A percentile compares a stretch with the other conserved stretches of the same genome.
phyloP scores from a whole-genome alignment of 2,797 vertebrate genomes.

The Gila robusta region DNA sequence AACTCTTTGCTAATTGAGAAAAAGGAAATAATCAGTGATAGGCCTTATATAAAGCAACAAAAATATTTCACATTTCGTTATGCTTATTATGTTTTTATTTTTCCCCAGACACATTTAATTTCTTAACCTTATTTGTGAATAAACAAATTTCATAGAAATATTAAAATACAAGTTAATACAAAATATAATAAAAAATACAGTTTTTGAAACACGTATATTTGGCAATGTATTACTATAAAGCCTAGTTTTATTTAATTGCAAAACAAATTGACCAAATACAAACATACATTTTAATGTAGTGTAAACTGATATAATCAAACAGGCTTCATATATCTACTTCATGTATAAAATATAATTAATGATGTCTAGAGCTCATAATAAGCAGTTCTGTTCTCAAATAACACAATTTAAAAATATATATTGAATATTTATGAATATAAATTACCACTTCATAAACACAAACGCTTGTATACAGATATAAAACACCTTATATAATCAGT shows the following conservation, averaged over 20 bases:
- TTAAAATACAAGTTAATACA: neutral
- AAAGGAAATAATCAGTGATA: neutral
- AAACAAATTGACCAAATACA: neutral
- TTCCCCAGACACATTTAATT: neutral
- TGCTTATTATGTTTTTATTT: neutral
- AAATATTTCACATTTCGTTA: neutral
- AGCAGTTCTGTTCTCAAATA: neutral
- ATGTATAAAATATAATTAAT: neutral
- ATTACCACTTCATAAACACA: neutral
- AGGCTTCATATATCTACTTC: neutral
- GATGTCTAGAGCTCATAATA: neutral
- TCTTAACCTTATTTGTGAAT: neutral
- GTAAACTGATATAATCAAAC: neutral
- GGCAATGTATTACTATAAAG: neutral
- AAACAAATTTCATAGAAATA: neutral
- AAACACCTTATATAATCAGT: neutral
- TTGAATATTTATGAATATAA: neutral
- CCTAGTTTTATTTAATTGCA: neutral
- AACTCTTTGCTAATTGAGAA: neutral
- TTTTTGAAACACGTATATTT: neutral
- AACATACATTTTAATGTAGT: neutral
- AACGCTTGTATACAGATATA: neutral
- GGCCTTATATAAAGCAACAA: neutral
- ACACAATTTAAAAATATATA: neutral
- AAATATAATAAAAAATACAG: too few species aligned